Evolutionary conservation across 2,888 invertebrate species (phyloP).

Genomic region (Drosophila imparisetae): DNA sequence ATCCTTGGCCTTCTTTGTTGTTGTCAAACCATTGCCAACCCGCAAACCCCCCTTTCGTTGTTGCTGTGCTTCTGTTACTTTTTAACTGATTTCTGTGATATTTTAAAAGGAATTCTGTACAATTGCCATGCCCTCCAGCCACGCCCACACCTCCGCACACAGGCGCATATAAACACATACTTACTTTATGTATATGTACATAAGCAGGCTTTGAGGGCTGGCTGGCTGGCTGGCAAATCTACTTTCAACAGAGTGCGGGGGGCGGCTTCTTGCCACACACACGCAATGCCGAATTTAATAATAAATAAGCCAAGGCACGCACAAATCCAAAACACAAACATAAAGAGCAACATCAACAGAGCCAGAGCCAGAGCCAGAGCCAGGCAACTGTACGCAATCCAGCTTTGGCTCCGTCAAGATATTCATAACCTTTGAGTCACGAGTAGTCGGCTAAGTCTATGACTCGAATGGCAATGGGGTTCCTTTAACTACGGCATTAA

Average conservation of each 20-base stretch:
- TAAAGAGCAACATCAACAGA: conserved; percentile 11
- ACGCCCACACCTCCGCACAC: background rate
- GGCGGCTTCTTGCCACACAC: conserved; percentile 26
- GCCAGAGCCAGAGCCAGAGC: background rate
- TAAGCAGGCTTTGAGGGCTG: conserved; percentile 3
- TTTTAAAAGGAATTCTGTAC: conserved; percentile 52
- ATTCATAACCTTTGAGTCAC: conserved; percentile 32
- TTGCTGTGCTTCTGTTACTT: conserved; percentile 26
- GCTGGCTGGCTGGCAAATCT: background rate
- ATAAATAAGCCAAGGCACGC: conserved; percentile 65
- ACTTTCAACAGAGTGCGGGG: conserved; percentile 8
- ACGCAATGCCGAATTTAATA: conserved; percentile 57
- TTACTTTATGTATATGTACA: background rate
- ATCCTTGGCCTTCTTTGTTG: conserved; percentile 33
- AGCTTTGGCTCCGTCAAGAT: conserved; percentile 10
- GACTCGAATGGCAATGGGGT: conserved; percentile 26
- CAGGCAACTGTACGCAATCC: conserved; percentile 8
- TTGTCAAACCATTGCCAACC: background rate
- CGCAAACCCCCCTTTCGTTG: background rate
- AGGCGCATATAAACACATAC: background rate
- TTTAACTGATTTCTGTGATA: conserved; percentile 53
- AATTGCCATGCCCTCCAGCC: conserved; percentile 33
- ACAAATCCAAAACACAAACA: conserved; percentile 29
- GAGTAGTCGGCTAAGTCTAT: background rate
- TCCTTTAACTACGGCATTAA: conserved; percentile 69